Conservation (phyloP, 2,113 vertebrate genomes). For the Myxocyprinus asiaticus region DNA sequence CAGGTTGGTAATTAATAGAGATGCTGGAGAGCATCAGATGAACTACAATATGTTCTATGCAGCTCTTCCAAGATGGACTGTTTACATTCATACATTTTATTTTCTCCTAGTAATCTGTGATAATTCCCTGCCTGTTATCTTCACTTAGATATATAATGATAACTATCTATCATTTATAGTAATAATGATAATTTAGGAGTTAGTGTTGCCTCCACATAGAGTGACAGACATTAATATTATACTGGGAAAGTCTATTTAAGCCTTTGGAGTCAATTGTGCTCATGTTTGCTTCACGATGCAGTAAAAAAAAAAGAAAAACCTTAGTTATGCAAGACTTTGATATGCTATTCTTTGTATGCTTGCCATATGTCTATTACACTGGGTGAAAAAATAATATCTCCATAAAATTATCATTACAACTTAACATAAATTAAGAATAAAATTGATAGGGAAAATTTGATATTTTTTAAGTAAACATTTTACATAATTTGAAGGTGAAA, state of each 20-base stretch:
- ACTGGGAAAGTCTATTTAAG: not conserved
- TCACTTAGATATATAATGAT: not conserved
- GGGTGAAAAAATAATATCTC: not conserved
- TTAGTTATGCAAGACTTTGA: not conserved
- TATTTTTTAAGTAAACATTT: not conserved
- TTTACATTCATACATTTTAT: not conserved
- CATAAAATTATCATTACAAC: not conserved
- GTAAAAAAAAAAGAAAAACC: not conserved
- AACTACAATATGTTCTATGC: slow-evolving; percentile 10
- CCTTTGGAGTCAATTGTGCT: not conserved
- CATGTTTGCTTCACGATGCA: slow-evolving; percentile 1
- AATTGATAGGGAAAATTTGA: not conserved
- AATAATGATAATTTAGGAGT: not conserved
- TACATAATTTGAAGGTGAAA: not conserved
- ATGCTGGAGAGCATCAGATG: slow-evolving; percentile 1
- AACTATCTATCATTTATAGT: no score
- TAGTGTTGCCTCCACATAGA: slow-evolving; percentile 1
- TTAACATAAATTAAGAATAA: no score
- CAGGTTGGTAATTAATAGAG: slow-evolving; percentile 10
- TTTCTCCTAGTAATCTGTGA: slow-evolving; percentile 3
- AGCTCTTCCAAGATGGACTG: slow-evolving; percentile 19
- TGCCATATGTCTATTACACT: not conserved
- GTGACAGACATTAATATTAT: not conserved
- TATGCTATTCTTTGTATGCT: not conserved
- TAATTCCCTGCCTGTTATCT: not conserved